Base-by-base conservation (phyloP, 2,113 vertebrate species). In the Tiliqua scincoides region DNA sequence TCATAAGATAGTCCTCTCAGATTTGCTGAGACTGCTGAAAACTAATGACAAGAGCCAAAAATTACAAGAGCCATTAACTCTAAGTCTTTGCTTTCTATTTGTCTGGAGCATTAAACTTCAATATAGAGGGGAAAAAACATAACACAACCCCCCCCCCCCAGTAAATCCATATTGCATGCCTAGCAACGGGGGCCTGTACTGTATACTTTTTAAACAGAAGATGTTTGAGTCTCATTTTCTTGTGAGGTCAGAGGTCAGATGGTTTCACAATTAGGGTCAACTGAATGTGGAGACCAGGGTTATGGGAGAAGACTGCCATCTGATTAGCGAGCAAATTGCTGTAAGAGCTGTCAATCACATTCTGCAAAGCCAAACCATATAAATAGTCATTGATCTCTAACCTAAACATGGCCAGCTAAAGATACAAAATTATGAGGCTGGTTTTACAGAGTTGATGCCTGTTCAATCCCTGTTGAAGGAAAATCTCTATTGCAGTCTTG, bases 181-280 rank as follows among this genome's bases (percentile, higher is more conserved):
- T 21, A 37, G 59, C 11, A 86, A 65, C 61, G 27, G 23, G n/a
- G 43, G 3, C 21, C 32, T 65, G 40, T 21, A 57, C 0, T 71
- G 37, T 37, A 59, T 2, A 23, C 48, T 85, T 79, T 63, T 35
- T 71, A 61, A 77, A 59, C 73, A 63, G 4, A 74, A 9, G 18
- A 25, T 15, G 2, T 86, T 63, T 35, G 65, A 87, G 59, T 63
- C 74, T 95, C 75, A 10, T 43, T 74, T 89, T 95, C 70, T 85
- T 85, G 82, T 90, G 70, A 95, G 96, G 96, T 97, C 96, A 97
- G 95, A 96, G 96, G 95, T 92, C 77, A 88, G 96, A 96, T 94
- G 93, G 96, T 94, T 96, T 94, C 96, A 96, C 93, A 94, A 96
- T 96, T 95, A 95, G 96, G 96, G 95, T 95, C 92, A 96, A 74